Percentiles rank a stretch among this genome's conserved stretches.
Conservation (phyloP, 1,140 invertebrate genomes). For the Araneus ventricosus region DNA sequence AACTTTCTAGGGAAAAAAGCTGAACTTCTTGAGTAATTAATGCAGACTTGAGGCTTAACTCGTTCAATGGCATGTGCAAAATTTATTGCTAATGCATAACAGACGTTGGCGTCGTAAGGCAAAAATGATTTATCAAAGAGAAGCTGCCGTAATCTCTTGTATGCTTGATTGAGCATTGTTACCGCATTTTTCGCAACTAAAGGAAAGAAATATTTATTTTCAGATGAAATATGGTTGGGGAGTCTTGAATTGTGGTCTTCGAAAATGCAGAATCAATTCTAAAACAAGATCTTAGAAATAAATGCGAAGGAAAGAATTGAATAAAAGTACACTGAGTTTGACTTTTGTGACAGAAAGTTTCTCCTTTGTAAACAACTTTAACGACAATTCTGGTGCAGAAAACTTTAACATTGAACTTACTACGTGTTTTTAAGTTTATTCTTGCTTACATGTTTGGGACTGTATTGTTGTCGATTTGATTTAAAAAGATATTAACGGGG, state of each 20-base stretch:
- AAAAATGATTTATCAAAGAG: slow-evolving; percentile 28
- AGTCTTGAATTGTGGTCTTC: neutral
- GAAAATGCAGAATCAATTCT: neutral
- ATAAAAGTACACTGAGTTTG: too few species aligned
- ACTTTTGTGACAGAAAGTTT: too few species aligned
- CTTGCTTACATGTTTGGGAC: too few species aligned
- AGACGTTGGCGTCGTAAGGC: slow-evolving; percentile 1
- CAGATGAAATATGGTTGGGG: neutral
- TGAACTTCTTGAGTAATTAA: slow-evolving; percentile 19
- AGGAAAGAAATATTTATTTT: slow-evolving; percentile 29
- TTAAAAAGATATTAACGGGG: too few species aligned
- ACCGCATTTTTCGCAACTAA: neutral
- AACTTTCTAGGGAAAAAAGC: neutral
- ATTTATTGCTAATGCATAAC: neutral
- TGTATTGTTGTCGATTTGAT: too few species aligned
- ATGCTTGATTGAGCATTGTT: slow-evolving; percentile 26
- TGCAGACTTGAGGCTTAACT: neutral
- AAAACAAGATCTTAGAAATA: too few species aligned
- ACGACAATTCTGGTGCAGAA: too few species aligned
- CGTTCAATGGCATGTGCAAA: slow-evolving; percentile 28
- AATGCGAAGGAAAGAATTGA: too few species aligned
- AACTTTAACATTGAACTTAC: too few species aligned
- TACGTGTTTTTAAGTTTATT: too few species aligned
- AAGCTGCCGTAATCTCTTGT: neutral
- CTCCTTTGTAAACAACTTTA: too few species aligned